A percentile compares a stretch with the other conserved stretches of the same genome.
Conservation (phyloP, 2,888 invertebrate species). For the Allacma fusca region DNA sequence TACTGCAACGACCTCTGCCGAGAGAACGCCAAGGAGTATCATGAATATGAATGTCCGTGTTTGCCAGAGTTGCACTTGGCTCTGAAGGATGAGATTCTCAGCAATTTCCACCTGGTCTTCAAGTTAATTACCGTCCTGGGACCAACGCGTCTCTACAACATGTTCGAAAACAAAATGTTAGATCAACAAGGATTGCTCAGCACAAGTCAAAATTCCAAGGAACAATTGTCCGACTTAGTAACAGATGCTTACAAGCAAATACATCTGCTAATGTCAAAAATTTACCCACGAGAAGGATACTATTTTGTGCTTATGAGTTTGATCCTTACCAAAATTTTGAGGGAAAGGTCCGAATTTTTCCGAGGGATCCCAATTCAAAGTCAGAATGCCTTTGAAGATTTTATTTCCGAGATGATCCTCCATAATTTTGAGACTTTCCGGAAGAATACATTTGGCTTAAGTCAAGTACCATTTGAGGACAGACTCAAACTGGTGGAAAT, state of each 20-base stretch:
- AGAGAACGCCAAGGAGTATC: neutral
- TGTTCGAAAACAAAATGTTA: slow-evolving; percentile 13
- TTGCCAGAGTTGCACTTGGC: neutral
- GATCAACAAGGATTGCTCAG: too few relatives aligned
- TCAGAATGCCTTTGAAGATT: neutral
- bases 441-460: neutral
- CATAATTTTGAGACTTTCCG: slow-evolving; percentile 1
- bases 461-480: neutral
- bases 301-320: slow-evolving; percentile 2
- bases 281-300: neutral
- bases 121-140: neutral
- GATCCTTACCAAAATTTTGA: neutral
- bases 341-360: neutral
- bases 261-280: neutral
- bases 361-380: neutral
- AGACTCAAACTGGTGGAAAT: neutral
- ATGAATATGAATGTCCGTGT: slow-evolving; percentile 24
- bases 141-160: neutral
- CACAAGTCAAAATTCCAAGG: too few relatives aligned
- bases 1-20: neutral
- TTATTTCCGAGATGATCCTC: neutral
- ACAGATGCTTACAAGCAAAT: neutral
- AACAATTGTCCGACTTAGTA: too few relatives aligned
- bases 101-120: slow-evolving; percentile 2
- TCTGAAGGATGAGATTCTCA: neutral